Percentiles rank a stretch among this genome's conserved stretches.
phyloP scores from a whole-genome alignment of 2,888 invertebrate species.

The Drosophila anomalata region DNA sequence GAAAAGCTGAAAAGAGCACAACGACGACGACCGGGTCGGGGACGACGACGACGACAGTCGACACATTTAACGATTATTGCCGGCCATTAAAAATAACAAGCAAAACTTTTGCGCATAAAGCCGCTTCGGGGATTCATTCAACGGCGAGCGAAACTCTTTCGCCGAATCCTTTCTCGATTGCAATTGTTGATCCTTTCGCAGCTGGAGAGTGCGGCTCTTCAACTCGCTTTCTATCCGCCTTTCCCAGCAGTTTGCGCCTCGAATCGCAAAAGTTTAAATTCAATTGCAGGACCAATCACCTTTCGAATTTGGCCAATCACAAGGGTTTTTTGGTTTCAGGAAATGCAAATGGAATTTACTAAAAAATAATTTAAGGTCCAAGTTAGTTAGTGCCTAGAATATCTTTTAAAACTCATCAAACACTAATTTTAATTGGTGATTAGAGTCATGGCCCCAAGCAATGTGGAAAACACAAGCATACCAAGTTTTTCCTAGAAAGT shows the following conservation, averaged over 20 bases:
- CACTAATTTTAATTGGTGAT: not conserved
- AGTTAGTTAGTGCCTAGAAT: too few relatives aligned
- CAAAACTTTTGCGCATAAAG: conserved; percentile 83
- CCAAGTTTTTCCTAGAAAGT: not conserved
- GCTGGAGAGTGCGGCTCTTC: conserved; percentile 53
- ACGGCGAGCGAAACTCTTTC: conserved; percentile 66
- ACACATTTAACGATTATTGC: conserved; percentile 84
- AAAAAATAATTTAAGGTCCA: too few relatives aligned
- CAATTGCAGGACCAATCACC: conserved; percentile 51
- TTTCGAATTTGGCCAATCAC: conserved; percentile 46
- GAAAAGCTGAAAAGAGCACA: conserved; percentile 33
- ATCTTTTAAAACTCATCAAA: not conserved
- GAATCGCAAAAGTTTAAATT: conserved; percentile 72
- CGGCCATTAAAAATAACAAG: conserved; percentile 84
- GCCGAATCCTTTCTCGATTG: conserved; percentile 78
- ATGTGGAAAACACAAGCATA: not conserved
- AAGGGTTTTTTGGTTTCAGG: conserved; percentile 10
- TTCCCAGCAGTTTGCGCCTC: conserved; percentile 52
- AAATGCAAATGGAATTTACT: not conserved
- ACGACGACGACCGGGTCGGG: conserved; percentile 6
- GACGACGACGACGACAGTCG: conserved; percentile 63
- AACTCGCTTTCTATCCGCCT: conserved; percentile 50
- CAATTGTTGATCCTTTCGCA: conserved; percentile 78
- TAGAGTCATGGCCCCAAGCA: not conserved
- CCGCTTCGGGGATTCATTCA: conserved; percentile 81